phyloP scores from a whole-genome alignment of 2,797 vertebrate genomes.

The Sarcoramphus papa region DNA sequence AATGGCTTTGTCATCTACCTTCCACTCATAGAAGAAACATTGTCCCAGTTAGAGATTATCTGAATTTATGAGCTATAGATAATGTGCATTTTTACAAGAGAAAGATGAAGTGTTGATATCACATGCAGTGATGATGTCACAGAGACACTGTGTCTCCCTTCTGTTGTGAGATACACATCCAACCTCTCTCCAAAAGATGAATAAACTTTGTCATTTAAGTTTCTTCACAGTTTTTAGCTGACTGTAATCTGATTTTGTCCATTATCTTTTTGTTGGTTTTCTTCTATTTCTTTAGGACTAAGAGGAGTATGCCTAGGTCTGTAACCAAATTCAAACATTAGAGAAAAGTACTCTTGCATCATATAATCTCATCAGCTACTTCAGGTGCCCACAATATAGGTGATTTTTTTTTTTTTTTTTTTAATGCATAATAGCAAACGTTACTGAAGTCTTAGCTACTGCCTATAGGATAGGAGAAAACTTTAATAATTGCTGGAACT shows the following conservation, averaged over 20 bases:
- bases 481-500: not conserved
- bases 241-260: not conserved
- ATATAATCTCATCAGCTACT: not conserved
- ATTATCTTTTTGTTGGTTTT: not conserved
- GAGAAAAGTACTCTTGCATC: not conserved
- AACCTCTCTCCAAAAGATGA: not conserved
- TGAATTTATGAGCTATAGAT: not conserved
- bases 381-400: not conserved
- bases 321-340: not conserved
- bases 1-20: not conserved
- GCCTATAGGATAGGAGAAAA: not conserved
- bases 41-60: not conserved
- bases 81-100: not conserved
- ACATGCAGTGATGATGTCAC: not conserved
- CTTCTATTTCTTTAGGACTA: not conserved
- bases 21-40: not conserved
- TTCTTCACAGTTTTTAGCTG: not conserved
- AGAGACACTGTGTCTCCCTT: not conserved
- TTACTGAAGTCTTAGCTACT: not conserved
- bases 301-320: not conserved
- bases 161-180: not conserved
- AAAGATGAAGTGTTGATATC: not conserved
- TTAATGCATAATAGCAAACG: not conserved
- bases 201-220: not conserved
- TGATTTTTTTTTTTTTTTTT: not conserved